These are phyloP conservation scores for Rostratula benghalensis DNA, from an alignment of 2,113 vertebrate species.

Conservation along the genomic window DNA sequence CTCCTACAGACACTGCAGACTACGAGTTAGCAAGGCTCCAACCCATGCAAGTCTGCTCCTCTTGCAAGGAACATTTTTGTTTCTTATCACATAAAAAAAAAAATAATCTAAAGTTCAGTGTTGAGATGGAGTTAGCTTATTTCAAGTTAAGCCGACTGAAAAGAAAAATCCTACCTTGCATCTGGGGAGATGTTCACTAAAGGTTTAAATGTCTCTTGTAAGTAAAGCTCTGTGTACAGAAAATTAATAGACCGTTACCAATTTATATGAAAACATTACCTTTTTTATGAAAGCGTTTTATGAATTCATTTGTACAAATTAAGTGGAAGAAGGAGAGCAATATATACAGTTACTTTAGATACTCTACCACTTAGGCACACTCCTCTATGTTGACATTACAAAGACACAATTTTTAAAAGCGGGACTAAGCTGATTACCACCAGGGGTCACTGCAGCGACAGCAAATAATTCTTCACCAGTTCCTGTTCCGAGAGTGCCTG, in stretches of 20 bases:
- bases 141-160: background rate
- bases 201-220: slow-evolving; percentile 99
- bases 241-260: slow-evolving; percentile 52
- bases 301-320: background rate
- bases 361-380: background rate
- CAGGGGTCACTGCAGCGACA: slow-evolving; percentile 37
- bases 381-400: background rate
- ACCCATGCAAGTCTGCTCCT: too few species aligned
- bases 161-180: slow-evolving; percentile 84
- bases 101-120: background rate
- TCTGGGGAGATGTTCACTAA: slow-evolving; percentile 98
- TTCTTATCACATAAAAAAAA: background rate
- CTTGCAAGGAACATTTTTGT: too few species aligned
- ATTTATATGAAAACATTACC: background rate
- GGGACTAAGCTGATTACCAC: background rate
- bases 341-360: background rate
- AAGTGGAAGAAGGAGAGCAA: background rate
- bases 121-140: background rate
- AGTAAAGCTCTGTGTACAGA: slow-evolving; percentile 89
- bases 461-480: background rate
- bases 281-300: background rate
- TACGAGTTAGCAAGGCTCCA: too few species aligned
- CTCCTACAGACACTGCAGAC: too few species aligned
- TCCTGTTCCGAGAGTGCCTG: background rate
- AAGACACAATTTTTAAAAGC: background rate